Base-by-base conservation (phyloP, 2,797 vertebrate genomes). In the Cryptoprocta ferox region DNA sequence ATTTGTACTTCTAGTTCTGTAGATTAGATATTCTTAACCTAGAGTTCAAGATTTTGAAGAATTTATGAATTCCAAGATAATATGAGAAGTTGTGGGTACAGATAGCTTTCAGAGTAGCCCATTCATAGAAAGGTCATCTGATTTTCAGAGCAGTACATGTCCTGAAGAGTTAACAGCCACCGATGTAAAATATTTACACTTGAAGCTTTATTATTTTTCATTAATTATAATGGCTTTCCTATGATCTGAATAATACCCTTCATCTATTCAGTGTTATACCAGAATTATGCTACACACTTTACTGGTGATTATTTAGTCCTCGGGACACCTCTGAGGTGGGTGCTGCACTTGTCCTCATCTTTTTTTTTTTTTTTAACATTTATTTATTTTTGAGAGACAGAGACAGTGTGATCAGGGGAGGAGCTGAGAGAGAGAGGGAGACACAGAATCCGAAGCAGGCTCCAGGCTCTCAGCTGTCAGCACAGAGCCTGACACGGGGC, bases 1-100 rank as follows among this genome's bases (percentile, higher is more conserved):
- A 35, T 86, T 81, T 79, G 28, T 28, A 45, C 26, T 96, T 89
- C 6, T 39, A 94, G 28, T 87, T 97, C 15, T 94, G 2, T 83
- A 66, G 28, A 75, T 91, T 45, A 86, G 75, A 48, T 92, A 24
- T 91, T 84, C 84, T 94, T 84, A 90, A 95, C 12, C 18, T 1
- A 5, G 63, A 39, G 16, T 78, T 45, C 39, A 92, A 82, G 70
- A 80, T 82, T 93, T 53, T 48, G 95, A 9, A 87, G 32, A 75
- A 59, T 90, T 80, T 83, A 90, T 84, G 65, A 96, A 84, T 32
- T 21, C 42, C 56, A 37, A 87, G 70, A 65, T 82, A 16, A 37
- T 53, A 65, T 6, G 2, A 42, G 81, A n/a, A 85, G 81, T 92
- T 82, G 68, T 13, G 5, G 48, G 30, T 73, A n/a, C 24, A 45